Conservation (phyloP, 2,888 invertebrate species). For the Hypomecis punctinalis region DNA sequence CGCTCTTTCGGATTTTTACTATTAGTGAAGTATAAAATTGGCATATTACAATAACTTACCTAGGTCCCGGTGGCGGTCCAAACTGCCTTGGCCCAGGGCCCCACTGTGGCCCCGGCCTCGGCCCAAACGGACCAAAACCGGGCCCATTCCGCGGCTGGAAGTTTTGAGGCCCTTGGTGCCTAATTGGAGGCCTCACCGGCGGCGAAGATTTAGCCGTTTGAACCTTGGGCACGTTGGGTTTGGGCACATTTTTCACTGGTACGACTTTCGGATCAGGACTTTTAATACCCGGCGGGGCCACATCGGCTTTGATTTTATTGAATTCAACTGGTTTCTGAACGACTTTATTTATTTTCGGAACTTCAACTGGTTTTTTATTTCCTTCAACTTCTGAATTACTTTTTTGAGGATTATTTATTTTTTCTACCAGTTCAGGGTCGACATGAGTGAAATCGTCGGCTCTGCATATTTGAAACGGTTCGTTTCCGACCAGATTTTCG, state of each 20-base stretch:
- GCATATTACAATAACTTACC: background rate
- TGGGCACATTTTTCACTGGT: background rate
- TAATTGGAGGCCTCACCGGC: conserved; percentile 14
- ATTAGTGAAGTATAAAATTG: too few species aligned
- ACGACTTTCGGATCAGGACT: background rate
- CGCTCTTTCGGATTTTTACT: too few species aligned
- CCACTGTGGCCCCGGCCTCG: conserved; percentile 2
- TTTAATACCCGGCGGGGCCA: background rate
- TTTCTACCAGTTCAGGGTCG: background rate
- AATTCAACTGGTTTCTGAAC: too few species aligned
- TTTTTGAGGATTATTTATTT: background rate
- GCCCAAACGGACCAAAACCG: conserved; percentile 5
- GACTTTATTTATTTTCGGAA: too few species aligned
- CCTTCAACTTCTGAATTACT: too few species aligned
- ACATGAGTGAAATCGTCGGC: conserved; percentile 30
- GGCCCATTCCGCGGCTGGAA: conserved; percentile 9
- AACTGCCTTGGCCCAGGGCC: conserved; percentile 11
- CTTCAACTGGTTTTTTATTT: too few species aligned
- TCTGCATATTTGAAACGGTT: conserved; percentile 26
- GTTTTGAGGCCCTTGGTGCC: conserved; percentile 3
- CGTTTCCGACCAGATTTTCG: conserved; percentile 5
- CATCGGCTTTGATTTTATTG: background rate
- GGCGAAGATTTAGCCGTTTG: background rate
- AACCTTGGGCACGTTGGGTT: background rate
- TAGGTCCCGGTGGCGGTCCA: conserved; percentile 4